These are phyloP conservation scores for Corvus hawaiiensis DNA, from an alignment of 2,113 vertebrate genomes.

Conservation along the genomic window DNA sequence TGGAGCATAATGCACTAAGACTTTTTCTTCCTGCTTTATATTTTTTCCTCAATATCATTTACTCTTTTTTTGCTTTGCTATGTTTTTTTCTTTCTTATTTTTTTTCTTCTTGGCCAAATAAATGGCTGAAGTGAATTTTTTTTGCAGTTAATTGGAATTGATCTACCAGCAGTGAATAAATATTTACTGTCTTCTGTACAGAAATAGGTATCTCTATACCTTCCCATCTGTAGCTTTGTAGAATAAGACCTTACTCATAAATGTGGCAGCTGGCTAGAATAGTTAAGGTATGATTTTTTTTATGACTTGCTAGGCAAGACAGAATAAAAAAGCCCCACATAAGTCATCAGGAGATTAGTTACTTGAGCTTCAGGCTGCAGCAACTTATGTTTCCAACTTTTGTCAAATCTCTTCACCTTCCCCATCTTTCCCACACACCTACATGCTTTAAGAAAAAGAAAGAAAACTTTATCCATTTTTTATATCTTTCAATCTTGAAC, in stretches of 20 bases:
- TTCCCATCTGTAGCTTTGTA: slow-evolving; percentile 3
- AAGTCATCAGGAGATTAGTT: slow-evolving; percentile 24
- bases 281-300: slow-evolving; percentile 26
- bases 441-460: not conserved
- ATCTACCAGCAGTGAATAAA: slow-evolving; percentile 16
- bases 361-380: not conserved
- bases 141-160: not conserved
- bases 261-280: slow-evolving; percentile 2
- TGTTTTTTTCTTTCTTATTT: not conserved
- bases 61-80: not conserved
- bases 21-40: not conserved
- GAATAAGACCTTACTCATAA: not conserved
- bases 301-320: not conserved
- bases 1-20: not conserved
- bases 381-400: not conserved
- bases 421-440: not conserved
- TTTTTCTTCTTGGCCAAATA: not conserved
- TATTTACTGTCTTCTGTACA: slow-evolving; percentile 1
- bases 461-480: not conserved
- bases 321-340: not conserved
- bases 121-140: not conserved
- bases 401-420: not conserved
- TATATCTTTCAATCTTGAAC: not conserved
- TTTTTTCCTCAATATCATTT: not conserved
- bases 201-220: not conserved